These are phyloP conservation scores for Gymnorhina tibicen DNA, from an alignment of 2,113 vertebrate genomes.

Conservation along the genomic window DNA sequence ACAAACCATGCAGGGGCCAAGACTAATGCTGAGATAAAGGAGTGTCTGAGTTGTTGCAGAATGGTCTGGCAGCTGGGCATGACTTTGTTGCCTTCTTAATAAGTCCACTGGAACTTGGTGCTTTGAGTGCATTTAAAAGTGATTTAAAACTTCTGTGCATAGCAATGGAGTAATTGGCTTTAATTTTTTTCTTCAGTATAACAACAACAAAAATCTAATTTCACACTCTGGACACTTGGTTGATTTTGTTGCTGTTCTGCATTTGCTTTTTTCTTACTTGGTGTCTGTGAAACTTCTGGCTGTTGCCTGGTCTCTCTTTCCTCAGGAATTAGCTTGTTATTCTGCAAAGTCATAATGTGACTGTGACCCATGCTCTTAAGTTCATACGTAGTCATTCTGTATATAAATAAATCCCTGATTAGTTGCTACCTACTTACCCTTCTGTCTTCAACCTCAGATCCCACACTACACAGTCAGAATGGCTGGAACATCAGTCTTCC, in stretches of 20 bases:
- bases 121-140: not conserved
- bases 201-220: not conserved
- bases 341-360: conserved; percentile 19
- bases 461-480: not conserved
- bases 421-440: not conserved
- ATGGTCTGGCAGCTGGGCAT: not conserved
- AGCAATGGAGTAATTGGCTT: not conserved
- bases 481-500: not conserved
- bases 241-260: not conserved
- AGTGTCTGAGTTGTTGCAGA: not conserved
- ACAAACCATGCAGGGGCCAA: not conserved
- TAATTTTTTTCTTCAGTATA: not conserved
- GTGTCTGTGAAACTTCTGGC: not conserved
- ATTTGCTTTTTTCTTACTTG: not conserved
- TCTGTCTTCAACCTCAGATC: not conserved
- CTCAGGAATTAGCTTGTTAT: not conserved
- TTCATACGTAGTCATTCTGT: conserved; percentile 16
- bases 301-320: not conserved
- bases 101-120: not conserved
- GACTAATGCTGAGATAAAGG: not conserved
- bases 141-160: not conserved
- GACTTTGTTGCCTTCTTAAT: not conserved
- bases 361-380: not conserved
- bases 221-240: not conserved
- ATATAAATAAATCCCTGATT: conserved; percentile 34